phyloP scores from a whole-genome alignment of 2,888 invertebrate species.

The Diadegma fenestrale region DNA sequence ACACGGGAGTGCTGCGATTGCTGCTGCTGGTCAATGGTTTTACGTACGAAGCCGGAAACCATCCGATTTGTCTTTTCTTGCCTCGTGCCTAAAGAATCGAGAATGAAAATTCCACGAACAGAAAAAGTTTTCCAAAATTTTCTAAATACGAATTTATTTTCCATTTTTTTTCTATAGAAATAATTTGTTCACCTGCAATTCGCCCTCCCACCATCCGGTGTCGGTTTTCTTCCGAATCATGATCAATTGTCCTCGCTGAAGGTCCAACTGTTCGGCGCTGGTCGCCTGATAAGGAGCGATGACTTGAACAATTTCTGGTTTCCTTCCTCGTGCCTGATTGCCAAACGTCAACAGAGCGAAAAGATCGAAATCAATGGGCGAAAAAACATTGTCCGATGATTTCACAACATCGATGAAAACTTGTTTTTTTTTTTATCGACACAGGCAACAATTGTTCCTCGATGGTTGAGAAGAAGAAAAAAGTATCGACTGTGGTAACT shows the following conservation, averaged over 20 bases:
- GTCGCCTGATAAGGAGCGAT: constrained; percentile 97
- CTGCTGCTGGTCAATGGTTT: constrained; percentile 87
- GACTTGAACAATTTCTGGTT: constrained; percentile 97
- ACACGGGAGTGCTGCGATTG: constrained; percentile 83
- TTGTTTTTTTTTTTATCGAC: not conserved
- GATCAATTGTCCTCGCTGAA: constrained; percentile 96
- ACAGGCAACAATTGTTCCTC: constrained; percentile 3
- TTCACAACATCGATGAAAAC: constrained; percentile 9
- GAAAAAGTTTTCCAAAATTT: constrained; percentile 22
- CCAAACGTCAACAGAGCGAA: constrained; percentile 64
- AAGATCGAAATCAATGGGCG: not conserved
- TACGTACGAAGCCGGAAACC: constrained; percentile 99
- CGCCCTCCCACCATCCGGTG: constrained; percentile 99
- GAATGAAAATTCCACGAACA: not conserved
- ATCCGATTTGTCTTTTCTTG: constrained; percentile 96
- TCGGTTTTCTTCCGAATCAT: constrained; percentile 98
- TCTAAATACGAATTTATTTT: not conserved
- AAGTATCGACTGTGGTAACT: not conserved
- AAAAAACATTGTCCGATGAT: constrained; percentile 4
- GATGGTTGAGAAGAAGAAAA: constrained; percentile 13
- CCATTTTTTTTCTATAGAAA: not conserved
- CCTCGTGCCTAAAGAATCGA: constrained; percentile 87
- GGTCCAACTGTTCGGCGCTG: constrained; percentile 95
- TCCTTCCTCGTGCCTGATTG: constrained; percentile 88
- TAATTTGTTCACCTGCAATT: constrained; percentile 90